A percentile compares a stretch with the other conserved stretches of the same genome.
These are phyloP conservation scores for Amblyraja radiata DNA, from an alignment of 2,797 vertebrate genomes.

Conservation along the genomic window DNA sequence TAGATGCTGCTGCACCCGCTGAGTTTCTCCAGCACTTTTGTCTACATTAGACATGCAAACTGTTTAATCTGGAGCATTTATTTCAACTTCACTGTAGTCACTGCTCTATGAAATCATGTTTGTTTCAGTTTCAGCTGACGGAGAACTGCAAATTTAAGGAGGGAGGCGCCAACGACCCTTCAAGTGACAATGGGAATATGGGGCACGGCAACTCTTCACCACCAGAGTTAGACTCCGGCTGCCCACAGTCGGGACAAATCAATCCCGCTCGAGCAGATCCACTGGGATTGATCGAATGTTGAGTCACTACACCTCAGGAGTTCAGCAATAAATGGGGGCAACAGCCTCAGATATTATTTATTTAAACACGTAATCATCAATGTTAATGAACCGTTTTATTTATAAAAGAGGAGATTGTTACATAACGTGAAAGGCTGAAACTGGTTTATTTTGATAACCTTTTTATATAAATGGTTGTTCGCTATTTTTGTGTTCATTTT, in stretches of 20 bases:
- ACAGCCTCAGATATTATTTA: not conserved
- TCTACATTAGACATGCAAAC: too few relatives aligned
- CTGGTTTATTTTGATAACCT: not conserved
- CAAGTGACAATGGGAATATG: not conserved
- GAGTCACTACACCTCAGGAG: not conserved
- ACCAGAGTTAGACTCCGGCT: not conserved
- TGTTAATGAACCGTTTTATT: not conserved
- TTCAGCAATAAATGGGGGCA: not conserved
- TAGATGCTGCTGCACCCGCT: too few relatives aligned
- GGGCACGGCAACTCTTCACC: too few relatives aligned
- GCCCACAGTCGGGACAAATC: not conserved
- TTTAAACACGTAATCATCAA: not conserved
- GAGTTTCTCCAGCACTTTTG: too few relatives aligned
- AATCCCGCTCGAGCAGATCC: not conserved
- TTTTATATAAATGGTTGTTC: not conserved
- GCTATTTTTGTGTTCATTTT: not conserved
- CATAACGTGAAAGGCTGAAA: not conserved
- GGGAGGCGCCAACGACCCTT: too few relatives aligned
- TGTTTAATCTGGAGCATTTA: too few relatives aligned
- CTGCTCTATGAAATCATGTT: not conserved
- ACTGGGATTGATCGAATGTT: not conserved
- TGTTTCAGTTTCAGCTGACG: not conserved
- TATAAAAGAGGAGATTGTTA: not conserved
- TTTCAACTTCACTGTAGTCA: not conserved
- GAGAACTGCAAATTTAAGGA: conserved; percentile 20